A percentile compares a stretch with the other conserved stretches of the same genome.
Conservation (phyloP, 2,113 vertebrate genomes). For the Pseudolaguvia tuberculata region DNA sequence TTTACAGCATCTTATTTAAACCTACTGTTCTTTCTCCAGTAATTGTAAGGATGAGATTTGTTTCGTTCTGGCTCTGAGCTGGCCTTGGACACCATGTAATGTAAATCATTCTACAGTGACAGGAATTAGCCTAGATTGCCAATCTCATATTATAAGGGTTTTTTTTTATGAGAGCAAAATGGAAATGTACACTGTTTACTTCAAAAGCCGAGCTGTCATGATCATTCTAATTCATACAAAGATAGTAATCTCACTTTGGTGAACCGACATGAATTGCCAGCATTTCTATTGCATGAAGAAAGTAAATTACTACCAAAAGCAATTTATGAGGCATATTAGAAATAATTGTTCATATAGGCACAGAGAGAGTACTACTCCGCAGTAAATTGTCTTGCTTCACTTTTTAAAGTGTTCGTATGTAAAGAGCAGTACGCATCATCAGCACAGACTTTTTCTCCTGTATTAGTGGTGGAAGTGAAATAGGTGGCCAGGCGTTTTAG, state of each 20-base stretch:
- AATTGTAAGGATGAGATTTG: slow-evolving; percentile 32
- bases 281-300: not conserved
- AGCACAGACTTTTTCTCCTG: not conserved
- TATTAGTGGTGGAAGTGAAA: not conserved
- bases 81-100: slow-evolving; percentile 35
- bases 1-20: slow-evolving; percentile 34
- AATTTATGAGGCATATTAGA: not conserved
- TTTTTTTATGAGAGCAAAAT: slow-evolving; percentile 30
- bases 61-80: slow-evolving; percentile 27
- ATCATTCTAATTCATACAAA: slow-evolving; percentile 9
- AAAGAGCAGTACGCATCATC: not conserved
- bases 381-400: not conserved
- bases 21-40: slow-evolving; percentile 3
- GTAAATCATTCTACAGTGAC: slow-evolving; percentile 32
- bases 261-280: not conserved
- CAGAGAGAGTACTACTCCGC: not conserved
- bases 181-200: slow-evolving; percentile 19
- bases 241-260: slow-evolving; percentile 13
- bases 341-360: not conserved
- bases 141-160: slow-evolving; percentile 2
- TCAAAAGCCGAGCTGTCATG: slow-evolving; percentile 26
- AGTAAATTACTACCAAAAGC: slow-evolving; percentile 1
- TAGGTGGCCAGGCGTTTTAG: slow-evolving; percentile 44
- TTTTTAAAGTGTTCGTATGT: not conserved
- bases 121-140: slow-evolving; percentile 16